phyloP scores from a whole-genome alignment of 2,797 vertebrate genomes.

The Brotogeris chrysoptera region DNA sequence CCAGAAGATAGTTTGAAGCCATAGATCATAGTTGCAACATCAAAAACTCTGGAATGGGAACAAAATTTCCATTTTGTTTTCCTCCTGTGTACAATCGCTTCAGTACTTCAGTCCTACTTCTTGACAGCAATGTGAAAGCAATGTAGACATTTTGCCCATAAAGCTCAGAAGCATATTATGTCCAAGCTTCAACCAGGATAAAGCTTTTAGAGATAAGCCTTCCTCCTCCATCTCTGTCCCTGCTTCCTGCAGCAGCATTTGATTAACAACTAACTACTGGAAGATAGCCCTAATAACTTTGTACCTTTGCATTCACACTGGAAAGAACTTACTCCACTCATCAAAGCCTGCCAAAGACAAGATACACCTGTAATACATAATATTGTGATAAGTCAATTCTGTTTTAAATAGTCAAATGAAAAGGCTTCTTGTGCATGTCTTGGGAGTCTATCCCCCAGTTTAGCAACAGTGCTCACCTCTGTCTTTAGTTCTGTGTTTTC shows the following conservation, averaged over 20 bases:
- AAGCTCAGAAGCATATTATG: not conserved
- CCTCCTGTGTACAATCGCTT: not conserved
- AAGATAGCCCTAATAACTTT: not conserved
- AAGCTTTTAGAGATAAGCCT: not conserved
- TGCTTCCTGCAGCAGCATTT: not conserved
- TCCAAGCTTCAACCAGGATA: not conserved
- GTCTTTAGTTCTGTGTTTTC: not conserved
- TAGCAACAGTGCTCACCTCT: not conserved
- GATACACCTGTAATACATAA: not conserved
- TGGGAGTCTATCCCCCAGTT: not conserved
- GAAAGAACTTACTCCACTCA: not conserved
- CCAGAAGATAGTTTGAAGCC: not conserved
- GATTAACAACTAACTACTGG: not conserved
- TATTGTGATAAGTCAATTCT: not conserved
- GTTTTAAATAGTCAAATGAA: not conserved
- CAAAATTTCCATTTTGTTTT: conserved; percentile 27
- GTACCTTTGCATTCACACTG: not conserved
- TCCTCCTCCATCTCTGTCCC: not conserved
- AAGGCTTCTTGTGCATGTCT: not conserved
- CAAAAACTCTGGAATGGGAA: conserved; percentile 22
- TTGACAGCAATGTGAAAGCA: not conserved
- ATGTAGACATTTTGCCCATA: not conserved
- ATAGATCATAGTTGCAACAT: conserved; percentile 35
- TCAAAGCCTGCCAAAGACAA: not conserved
- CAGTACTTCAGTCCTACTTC: not conserved